Percentiles rank a stretch among this genome's conserved stretches.
phyloP scores from a whole-genome alignment of 1,140 invertebrate species.

The Neodiprion lecontei region DNA sequence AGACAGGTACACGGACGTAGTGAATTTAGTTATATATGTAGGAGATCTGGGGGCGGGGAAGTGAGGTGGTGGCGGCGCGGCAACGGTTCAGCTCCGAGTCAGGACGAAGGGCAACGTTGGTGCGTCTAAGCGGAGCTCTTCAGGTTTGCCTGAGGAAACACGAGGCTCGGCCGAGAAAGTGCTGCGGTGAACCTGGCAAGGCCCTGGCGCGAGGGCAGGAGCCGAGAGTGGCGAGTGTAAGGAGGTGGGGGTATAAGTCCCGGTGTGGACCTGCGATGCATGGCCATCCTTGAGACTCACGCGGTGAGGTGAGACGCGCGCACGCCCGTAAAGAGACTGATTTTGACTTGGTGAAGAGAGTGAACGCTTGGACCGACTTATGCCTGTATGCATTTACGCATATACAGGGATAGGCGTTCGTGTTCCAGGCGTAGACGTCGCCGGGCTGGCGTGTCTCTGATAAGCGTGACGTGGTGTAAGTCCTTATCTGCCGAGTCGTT shows the following conservation, averaged over 20 bases:
- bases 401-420: background rate
- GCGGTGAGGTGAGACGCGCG: constrained; percentile 62
- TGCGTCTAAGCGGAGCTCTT: constrained; percentile 32
- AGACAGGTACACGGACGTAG: constrained; percentile 12
- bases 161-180: constrained; percentile 33
- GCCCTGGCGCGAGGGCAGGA: constrained; percentile 33
- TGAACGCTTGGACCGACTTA: background rate
- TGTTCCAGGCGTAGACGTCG: background rate
- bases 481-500: background rate
- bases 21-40: too few relatives aligned
- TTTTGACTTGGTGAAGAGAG: background rate
- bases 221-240: constrained; percentile 34
- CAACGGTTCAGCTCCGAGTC: too few relatives aligned
- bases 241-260: constrained; percentile 36
- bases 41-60: constrained; percentile 10
- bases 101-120: constrained; percentile 13
- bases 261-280: constrained; percentile 56
- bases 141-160: constrained; percentile 35
- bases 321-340: constrained; percentile 27
- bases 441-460: background rate
- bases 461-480: background rate
- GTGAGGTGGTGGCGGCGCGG: constrained; percentile 31
- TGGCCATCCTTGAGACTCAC: constrained; percentile 57
- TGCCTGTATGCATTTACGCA: background rate
- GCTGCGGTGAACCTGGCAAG: background rate